Percentiles rank a stretch among this genome's conserved stretches.
These are phyloP conservation scores for Fopius arisanus DNA, from an alignment of 1,140 invertebrate genomes.

Conservation along the genomic window DNA sequence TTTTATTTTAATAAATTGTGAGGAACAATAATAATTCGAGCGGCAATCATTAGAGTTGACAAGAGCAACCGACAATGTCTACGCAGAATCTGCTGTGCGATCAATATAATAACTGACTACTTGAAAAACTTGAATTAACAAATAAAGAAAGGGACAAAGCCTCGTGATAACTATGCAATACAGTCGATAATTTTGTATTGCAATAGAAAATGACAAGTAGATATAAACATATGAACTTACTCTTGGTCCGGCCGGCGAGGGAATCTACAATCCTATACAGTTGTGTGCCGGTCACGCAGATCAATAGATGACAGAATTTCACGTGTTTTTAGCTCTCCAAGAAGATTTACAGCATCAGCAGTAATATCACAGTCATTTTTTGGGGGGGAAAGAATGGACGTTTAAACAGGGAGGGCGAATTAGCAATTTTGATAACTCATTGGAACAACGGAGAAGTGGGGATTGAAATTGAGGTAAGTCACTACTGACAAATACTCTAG, in stretches of 20 bases:
- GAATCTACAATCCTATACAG: background rate
- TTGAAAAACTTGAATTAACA: background rate
- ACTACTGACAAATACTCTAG: background rate
- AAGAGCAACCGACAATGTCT: background rate
- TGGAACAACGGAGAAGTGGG: background rate
- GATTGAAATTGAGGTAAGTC: background rate
- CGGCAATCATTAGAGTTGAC: background rate
- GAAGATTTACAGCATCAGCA: background rate
- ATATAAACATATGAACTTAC: background rate
- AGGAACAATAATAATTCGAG: background rate
- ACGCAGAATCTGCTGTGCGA: background rate
- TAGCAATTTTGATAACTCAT: background rate
- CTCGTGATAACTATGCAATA: background rate
- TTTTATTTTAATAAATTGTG: background rate
- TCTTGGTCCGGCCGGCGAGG: background rate
- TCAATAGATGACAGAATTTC: constrained; percentile 24
- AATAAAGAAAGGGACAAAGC: background rate
- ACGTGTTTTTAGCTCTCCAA: constrained; percentile 16
- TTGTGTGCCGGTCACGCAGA: background rate
- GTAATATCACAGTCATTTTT: background rate
- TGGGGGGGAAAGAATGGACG: background rate
- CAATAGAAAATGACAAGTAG: background rate
- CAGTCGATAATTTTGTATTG: background rate
- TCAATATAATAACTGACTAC: background rate
- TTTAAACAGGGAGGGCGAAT: background rate